Percentiles rank a stretch among this genome's conserved stretches.
phyloP scores from a whole-genome alignment of 2,113 vertebrate genomes.

The Lanius ludovicianus region DNA sequence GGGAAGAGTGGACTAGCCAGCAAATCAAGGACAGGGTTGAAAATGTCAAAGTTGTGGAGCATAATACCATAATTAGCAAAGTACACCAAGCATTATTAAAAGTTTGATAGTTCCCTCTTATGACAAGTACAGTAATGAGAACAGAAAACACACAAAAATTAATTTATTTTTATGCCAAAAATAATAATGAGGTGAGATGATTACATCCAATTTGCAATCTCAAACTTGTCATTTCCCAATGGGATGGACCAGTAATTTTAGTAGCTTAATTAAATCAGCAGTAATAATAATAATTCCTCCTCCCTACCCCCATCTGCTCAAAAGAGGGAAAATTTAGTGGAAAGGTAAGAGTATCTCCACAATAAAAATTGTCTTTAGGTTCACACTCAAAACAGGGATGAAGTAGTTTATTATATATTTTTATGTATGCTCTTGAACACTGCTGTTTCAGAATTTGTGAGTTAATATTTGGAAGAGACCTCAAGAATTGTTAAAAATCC shows the following conservation, averaged over 20 bases:
- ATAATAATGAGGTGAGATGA: constrained; percentile 53
- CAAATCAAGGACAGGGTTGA: constrained; percentile 38
- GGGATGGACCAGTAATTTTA: not conserved
- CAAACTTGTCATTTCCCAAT: constrained; percentile 4
- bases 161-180: constrained; percentile 65
- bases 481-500: not conserved
- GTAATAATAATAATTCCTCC: not conserved
- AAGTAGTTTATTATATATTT: not conserved
- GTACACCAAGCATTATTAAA: constrained; percentile 41
- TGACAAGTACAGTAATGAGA: constrained; percentile 52
- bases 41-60: constrained; percentile 49
- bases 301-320: not conserved
- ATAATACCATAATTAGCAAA: constrained; percentile 33
- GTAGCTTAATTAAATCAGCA: constrained; percentile 49
- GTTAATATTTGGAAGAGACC: not conserved
- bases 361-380: not conserved
- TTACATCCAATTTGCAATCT: constrained; percentile 13
- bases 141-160: constrained; percentile 58
- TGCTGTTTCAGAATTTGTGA: not conserved
- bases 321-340: not conserved
- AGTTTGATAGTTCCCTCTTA: constrained; percentile 36
- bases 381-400: not conserved
- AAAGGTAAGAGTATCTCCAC: not conserved
- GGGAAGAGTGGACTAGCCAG: not conserved
- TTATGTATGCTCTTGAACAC: not conserved